phyloP scores from a whole-genome alignment of 2,797 vertebrate genomes.

The Otolemur crassicaudatus region DNA sequence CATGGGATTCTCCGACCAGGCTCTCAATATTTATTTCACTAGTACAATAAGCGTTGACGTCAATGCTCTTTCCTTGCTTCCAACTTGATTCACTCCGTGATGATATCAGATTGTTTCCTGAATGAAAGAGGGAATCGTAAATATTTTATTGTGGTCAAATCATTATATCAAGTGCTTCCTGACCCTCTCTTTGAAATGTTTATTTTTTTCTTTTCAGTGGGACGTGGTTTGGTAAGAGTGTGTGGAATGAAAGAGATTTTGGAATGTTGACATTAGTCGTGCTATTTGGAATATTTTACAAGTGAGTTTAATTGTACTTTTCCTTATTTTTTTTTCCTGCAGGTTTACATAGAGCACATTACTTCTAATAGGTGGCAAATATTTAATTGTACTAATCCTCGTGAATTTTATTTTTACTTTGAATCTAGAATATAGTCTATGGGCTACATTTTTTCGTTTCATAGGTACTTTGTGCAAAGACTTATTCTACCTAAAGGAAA shows the following conservation, averaged over 20 bases:
- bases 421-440: background rate
- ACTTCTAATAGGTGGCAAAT: background rate
- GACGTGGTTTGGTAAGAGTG: constrained; percentile 1
- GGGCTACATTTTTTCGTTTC: background rate
- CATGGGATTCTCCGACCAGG: background rate
- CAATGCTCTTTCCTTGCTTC: constrained; percentile 66
- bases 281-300: background rate
- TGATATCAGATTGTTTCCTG: constrained; percentile 86
- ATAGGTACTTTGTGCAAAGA: background rate
- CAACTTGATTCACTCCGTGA: constrained; percentile 78
- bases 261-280: background rate
- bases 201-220: constrained; percentile 66
- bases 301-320: rapidly evolving
- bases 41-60: constrained; percentile 54
- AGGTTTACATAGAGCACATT: background rate
- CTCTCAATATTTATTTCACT: constrained; percentile 61
- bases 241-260: constrained; percentile 34
- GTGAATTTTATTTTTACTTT: background rate
- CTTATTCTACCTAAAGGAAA: background rate
- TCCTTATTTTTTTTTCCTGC: too few relatives aligned
- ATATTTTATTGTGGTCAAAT: constrained; percentile 83
- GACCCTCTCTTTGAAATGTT: constrained; percentile 77
- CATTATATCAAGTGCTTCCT: constrained; percentile 81
- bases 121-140: constrained; percentile 84
- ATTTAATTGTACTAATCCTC: background rate